phyloP scores from a whole-genome alignment of 1,140 invertebrate genomes.

The Spodoptera frugiperda region DNA sequence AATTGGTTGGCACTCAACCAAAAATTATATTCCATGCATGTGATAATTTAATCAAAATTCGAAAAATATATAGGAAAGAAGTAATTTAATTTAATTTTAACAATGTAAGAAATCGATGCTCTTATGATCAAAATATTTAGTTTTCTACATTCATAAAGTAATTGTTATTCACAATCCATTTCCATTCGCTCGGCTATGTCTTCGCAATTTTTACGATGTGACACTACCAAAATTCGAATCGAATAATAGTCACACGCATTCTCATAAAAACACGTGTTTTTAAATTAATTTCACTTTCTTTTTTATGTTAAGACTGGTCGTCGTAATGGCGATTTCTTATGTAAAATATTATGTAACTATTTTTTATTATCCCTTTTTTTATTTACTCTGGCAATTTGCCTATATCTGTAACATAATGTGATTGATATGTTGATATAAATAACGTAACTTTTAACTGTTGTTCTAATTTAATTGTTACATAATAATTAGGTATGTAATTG shows the following conservation, averaged over 20 bases:
- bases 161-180: not conserved
- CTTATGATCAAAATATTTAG: no score
- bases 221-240: not conserved
- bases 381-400: not conserved
- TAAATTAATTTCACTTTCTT: not conserved
- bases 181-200: not conserved
- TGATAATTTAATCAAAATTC: no score
- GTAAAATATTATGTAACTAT: constrained; percentile 17
- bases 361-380: constrained; percentile 10
- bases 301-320: constrained; percentile 8
- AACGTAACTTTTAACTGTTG: constrained; percentile 15
- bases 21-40: no score
- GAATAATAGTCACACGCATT: constrained; percentile 11
- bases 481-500: constrained; percentile 6
- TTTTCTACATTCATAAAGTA: no score
- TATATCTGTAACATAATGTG: constrained; percentile 4
- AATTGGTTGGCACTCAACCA: no score
- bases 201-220: not conserved
- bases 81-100: no score
- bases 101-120: no score
- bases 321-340: constrained; percentile 10
- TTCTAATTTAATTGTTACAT: constrained; percentile 4
- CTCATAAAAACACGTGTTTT: not conserved
- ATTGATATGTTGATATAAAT: constrained; percentile 14
- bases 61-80: no score